Percentiles rank a stretch among this genome's conserved stretches.
Conservation (phyloP, 2,888 invertebrate species). For the Caenorhabditis wallacei region DNA sequence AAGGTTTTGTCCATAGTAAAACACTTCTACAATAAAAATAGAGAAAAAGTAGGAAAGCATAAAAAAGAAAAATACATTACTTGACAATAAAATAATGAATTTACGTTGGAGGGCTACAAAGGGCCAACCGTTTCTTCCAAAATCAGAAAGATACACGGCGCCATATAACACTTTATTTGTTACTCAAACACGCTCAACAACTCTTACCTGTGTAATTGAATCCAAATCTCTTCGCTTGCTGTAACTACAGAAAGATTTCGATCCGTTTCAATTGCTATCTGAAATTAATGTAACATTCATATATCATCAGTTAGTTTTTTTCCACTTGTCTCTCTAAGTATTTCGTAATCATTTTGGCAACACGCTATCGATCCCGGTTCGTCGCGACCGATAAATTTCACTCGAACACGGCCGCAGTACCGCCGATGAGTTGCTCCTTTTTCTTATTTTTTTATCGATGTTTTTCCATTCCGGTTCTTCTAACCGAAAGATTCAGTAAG, state of each 20-base stretch:
- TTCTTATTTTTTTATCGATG: slow-evolving; percentile 8
- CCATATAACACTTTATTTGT: slow-evolving; percentile 26
- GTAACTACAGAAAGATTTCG: slow-evolving; percentile 76
- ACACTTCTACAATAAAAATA: background rate
- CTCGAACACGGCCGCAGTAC: background rate
- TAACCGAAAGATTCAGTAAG: too few relatives aligned
- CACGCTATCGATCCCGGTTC: background rate
- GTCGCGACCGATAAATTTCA: background rate
- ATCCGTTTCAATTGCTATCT: slow-evolving; percentile 77
- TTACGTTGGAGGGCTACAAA: slow-evolving; percentile 31
- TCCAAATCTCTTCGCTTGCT: slow-evolving; percentile 74
- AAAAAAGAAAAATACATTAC: background rate
- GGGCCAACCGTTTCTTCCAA: slow-evolving; percentile 39
- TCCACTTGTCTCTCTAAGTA: background rate
- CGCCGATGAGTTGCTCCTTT: slow-evolving; percentile 11
- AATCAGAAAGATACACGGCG: slow-evolving; percentile 28
- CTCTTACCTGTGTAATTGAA: slow-evolving; percentile 75
- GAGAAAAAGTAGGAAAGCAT: background rate
- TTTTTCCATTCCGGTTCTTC: background rate
- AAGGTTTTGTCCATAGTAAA: slow-evolving; percentile 13
- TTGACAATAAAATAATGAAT: too few relatives aligned
- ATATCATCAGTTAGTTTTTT: background rate
- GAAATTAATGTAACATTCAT: slow-evolving; percentile 39
- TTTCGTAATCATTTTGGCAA: background rate
- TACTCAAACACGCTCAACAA: background rate